A percentile compares a stretch with the other conserved stretches of the same genome.
Conservation (phyloP, 1,140 invertebrate species). For the Drosophila serrata region DNA sequence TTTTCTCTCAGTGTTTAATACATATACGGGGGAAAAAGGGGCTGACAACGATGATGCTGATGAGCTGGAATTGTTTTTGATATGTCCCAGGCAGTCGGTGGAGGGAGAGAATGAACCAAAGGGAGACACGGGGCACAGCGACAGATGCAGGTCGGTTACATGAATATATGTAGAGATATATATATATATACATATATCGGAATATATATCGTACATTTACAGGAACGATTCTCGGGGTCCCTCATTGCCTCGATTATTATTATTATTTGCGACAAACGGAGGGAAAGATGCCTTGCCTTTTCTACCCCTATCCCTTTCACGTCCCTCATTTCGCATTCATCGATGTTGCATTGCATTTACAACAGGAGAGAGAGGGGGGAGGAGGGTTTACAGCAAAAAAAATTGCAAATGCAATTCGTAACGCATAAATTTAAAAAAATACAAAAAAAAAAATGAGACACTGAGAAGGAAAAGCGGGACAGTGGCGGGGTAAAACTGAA, state of each 20-base stretch:
- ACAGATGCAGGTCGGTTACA: slow-evolving; percentile 69
- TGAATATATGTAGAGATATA: slow-evolving; percentile 18
- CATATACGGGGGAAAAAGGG: slow-evolving; percentile 44
- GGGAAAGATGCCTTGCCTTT: slow-evolving; percentile 31
- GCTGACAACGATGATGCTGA: slow-evolving; percentile 77
- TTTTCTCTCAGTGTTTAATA: slow-evolving; percentile 12
- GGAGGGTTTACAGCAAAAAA: slow-evolving; percentile 18
- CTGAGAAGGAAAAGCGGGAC: neutral
- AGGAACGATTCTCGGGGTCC: slow-evolving; percentile 45
- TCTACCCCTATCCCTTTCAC: slow-evolving; percentile 16
- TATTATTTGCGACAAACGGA: slow-evolving; percentile 67
- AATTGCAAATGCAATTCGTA: slow-evolving; percentile 82
- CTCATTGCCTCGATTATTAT: slow-evolving; percentile 54
- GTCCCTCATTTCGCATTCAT: slow-evolving; percentile 70
- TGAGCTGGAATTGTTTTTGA: slow-evolving; percentile 81
- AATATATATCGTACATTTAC: slow-evolving; percentile 33
- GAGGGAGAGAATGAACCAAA: slow-evolving; percentile 35
- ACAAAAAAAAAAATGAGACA: slow-evolving; percentile 45
- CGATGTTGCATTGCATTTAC: slow-evolving; percentile 70
- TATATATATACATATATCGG: neutral
- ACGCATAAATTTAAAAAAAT: slow-evolving; percentile 84
- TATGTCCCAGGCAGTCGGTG: slow-evolving; percentile 59
- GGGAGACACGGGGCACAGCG: slow-evolving; percentile 27
- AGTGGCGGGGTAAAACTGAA: slow-evolving; percentile 18
- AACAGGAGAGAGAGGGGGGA: slow-evolving; percentile 35